These are phyloP conservation scores for Mola mola DNA, from an alignment of 2,113 vertebrate species.

Conservation along the genomic window DNA sequence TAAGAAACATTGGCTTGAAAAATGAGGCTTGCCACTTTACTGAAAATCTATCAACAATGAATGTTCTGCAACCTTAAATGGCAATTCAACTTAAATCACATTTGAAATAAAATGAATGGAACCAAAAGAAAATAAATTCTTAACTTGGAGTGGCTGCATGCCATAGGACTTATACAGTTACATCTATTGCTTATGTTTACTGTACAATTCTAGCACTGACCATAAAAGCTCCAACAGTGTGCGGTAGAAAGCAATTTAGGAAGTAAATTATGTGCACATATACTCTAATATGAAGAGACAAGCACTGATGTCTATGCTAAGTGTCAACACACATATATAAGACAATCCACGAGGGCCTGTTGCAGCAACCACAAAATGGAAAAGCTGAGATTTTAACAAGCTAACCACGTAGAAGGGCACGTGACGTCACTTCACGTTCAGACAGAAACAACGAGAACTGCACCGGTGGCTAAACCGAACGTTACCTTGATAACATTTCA, in stretches of 20 bases:
- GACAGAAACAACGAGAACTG: too few species aligned
- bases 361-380: too few species aligned
- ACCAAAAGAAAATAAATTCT: slow-evolving; percentile 21
- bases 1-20: slow-evolving; percentile 41
- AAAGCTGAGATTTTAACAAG: too few species aligned
- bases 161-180: slow-evolving; percentile 33
- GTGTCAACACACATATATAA: neutral
- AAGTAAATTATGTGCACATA: slow-evolving; percentile 17
- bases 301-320: slow-evolving; percentile 3
- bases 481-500: too few species aligned
- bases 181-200: slow-evolving; percentile 39
- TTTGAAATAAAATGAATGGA: slow-evolving; percentile 30
- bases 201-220: slow-evolving; percentile 22
- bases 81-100: slow-evolving; percentile 32
- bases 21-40: slow-evolving; percentile 50
- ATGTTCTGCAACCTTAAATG: too few species aligned
- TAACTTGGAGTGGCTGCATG: slow-evolving; percentile 24
- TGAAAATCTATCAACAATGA: slow-evolving; percentile 26
- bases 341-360: too few species aligned
- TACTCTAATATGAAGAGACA: neutral
- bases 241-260: slow-evolving; percentile 12
- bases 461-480: too few species aligned
- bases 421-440: too few species aligned
- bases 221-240: neutral
- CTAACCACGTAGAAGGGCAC: too few species aligned